A percentile compares a stretch with the other conserved stretches of the same genome.
Evolutionary conservation across 2,888 invertebrate species (phyloP).

Genomic region (Lysandra bellargus): DNA sequence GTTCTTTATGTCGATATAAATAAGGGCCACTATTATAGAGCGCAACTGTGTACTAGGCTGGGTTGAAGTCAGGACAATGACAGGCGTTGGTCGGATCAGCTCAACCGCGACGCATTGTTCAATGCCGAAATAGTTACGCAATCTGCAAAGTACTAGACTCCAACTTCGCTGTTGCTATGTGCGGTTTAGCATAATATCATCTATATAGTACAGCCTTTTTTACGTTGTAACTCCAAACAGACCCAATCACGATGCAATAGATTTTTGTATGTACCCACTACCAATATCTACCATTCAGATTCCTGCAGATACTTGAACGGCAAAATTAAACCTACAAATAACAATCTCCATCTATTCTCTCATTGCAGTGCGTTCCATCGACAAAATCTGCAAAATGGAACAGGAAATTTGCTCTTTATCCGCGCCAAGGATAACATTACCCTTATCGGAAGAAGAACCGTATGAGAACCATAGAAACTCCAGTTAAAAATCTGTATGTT

Average conservation of each 20-base stretch:
- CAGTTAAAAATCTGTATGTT: background rate
- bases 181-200: background rate
- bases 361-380: background rate
- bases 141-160: background rate
- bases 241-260: background rate
- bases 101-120: slow-evolving; percentile 23
- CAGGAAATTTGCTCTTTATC: too few species aligned
- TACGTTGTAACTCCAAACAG: too few species aligned
- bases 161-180: background rate
- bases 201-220: too few species aligned
- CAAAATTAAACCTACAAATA: too few species aligned
- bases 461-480: background rate
- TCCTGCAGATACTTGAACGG: too few species aligned
- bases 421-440: too few species aligned
- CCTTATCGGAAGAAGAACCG: too few species aligned
- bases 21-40: too few species aligned
- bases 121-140: background rate
- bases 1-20: background rate
- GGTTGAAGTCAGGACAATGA: slow-evolving; percentile 11
- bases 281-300: too few species aligned
- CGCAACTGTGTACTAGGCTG: background rate
- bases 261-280: too few species aligned
- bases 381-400: background rate
- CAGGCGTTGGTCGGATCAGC: slow-evolving; percentile 3
- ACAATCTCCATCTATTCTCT: too few species aligned